Base-by-base conservation (phyloP, 2,888 invertebrate genomes). In the Leptinotarsa tumamoca region DNA sequence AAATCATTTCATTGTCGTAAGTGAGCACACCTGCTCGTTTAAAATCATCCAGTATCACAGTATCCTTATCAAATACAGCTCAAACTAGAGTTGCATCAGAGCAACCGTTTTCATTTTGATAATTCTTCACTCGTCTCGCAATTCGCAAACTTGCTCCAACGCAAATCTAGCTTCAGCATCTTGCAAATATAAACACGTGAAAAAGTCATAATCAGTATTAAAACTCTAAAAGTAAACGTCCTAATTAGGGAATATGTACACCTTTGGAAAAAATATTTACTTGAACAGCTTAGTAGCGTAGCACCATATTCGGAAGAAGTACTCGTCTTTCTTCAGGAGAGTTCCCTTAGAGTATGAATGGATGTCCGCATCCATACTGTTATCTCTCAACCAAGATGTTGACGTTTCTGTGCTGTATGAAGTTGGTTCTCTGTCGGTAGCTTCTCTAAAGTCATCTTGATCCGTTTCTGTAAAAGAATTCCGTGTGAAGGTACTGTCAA, bases 301-400 rank as follows among this genome's bases (percentile, higher is more conserved):
- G 88, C 94, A 94, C 95, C 95, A 97, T 89, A 97, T 95, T 83
- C 95, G 93, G 94, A 98, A 98, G 94, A 97, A 98, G 90, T 98
- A 98, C 90, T 98, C 97, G 88, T 97, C 96, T 84, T 94, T 93
- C 81, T 95, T 92, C 71, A 96, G 90, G 71, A 97, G 91, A 76
- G 94, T 94, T 80, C 95, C 95, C 82, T 95, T 93, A n/a, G 96
- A 95, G 89, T 97, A 97, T 63, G 95, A 95, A 82, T 94, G 92
- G 82, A 97, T 96, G 86, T 97, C 96, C 3, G 97, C 96, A 88
- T 98, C 97, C 95, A 98, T 96, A 84, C 96, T 95, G 87, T 96
- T 94, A 79, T 98, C 96, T 75, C 96, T 91, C 86, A 97, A 91
- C 98, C 98, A 98, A 10, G 96, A 96, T 52, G 96, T 95, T 73